Evolutionary conservation across 1,140 invertebrate genomes (phyloP), one percentile per base, ranked within the genome.

Genomic region (Zaprionus inermis): DNA sequence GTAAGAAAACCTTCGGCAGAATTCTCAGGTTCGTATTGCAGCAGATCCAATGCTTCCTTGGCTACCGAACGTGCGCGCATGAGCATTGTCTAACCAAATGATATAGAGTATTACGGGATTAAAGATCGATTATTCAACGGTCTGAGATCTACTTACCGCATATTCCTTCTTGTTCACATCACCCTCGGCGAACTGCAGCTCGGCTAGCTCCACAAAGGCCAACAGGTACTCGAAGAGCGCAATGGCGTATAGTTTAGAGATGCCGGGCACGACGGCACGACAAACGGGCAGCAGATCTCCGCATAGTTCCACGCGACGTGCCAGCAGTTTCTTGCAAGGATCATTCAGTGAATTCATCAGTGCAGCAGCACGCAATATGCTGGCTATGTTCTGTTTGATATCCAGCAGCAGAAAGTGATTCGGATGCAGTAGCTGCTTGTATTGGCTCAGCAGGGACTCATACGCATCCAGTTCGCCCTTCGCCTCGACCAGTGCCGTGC

Each of bases 161-260:
- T 88, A 88, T 32, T 71, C 72, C 51, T 83, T 89, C 34, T 83
- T 88, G 46, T 61, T 24, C n/a, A 88, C 24, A 71, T 89, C 71
- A 32, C 79, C 64, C 49, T 91, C 72, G 24, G 76, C 66, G 64
- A 89, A 91, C 57, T 91, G 77, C 12, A 91, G 58, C 38, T 91
- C 86, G 0, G 95, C 94, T 10, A 96, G 88, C 69, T 95, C 94
- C 14, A 95, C 93, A 56, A 95, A 92, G 1, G 96, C 94, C 11
- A 95, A 92, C 78, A 97, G 95, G 60, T 97, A 93, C 92, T 97
- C 96, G 61, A 96, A 97, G 46, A 96, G 86, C 10, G 95, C 94
- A 46, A 96, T 94, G 41, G 95, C 96, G 95, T 92, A 84, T 78
- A 94, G 93, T 77, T 96, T 94, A 9, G 95, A 96, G 80, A 97